Base-by-base conservation (phyloP, 2,888 invertebrate genomes). In the Clistopyga incitator region DNA sequence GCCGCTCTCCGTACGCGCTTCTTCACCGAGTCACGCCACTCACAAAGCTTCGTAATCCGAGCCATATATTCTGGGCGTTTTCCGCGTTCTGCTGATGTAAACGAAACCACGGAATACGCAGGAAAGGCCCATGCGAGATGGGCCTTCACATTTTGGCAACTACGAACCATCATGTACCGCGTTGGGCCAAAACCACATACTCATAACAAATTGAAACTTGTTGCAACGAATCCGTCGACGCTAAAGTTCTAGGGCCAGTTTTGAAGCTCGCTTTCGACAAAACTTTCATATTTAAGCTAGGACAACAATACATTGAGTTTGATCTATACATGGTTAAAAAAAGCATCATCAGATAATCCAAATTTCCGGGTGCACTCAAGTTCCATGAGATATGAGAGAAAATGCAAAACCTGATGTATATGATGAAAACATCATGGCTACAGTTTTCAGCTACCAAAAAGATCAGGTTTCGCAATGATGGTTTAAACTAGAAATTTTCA, bases 111-210 rank as follows among this genome's bases (percentile, higher is more conserved):
- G 42, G 11, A 23, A 42, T 42, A 65, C 23, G 74, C 47, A 8
- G 29, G 61, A 42, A 4, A 15, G 29, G 34, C 47, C 29, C 25
- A 20, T 15, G 25, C 47, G 61, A 59, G 70, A 47, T 23, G 74
- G 34, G 74, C n/a, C 47, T 10, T 47, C 15, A 67, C 50, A 29
- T 15, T n/a, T 11, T 52, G 67, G 47, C 15, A 25, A n/a, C 81
- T 78, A 88, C 85, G 83, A 87, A 86, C 76, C 85, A 86, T 84
- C 82, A 87, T 85, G 80, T 72, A 84, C 76, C 78, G 75, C 59
- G 70, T 78, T 65, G 78, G 65, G 59, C 84, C 81, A 84, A 83
- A 79, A 72, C 47, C 71, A 54, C 72, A 50, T 29, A 76, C 13
- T 64, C 52, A 79, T 56, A 85, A 87, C 85, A 85, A 88, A 86